Percentiles rank a stretch among this genome's conserved stretches.
These are phyloP conservation scores for Chaitophorus viminalis DNA, from an alignment of 2,888 invertebrate species.

Conservation along the genomic window DNA sequence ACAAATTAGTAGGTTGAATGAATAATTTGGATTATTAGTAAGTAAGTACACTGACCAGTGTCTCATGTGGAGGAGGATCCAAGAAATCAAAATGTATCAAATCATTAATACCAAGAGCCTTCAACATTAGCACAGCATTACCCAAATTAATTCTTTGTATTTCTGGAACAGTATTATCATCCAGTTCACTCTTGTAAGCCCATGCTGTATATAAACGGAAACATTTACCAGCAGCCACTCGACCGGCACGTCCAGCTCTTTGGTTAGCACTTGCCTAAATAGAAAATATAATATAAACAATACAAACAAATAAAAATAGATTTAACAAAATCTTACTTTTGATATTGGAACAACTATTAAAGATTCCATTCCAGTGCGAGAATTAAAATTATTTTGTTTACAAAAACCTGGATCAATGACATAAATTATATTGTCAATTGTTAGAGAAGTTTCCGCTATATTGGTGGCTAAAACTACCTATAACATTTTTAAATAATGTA, in stretches of 20 bases:
- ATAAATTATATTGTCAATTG: slow-evolving; percentile 98
- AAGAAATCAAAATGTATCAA: slow-evolving; percentile 97
- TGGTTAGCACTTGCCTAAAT: slow-evolving; percentile 91
- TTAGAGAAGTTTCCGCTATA: slow-evolving; percentile 98
- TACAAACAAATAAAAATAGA: neutral
- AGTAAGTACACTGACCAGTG: slow-evolving; percentile 71
- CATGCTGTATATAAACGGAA: slow-evolving; percentile 97
- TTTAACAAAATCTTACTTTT: slow-evolving; percentile 70
- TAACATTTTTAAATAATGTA: slow-evolving; percentile 32
- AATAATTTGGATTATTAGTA: neutral
- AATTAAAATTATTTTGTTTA: slow-evolving; percentile 98
- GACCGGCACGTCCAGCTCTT: slow-evolving; percentile 93
- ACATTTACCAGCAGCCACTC: slow-evolving; percentile 97
- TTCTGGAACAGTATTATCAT: slow-evolving; percentile 98
- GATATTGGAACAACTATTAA: slow-evolving; percentile 98
- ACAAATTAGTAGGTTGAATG: neutral
- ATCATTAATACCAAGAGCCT: slow-evolving; percentile 97
- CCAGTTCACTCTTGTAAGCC: slow-evolving; percentile 98
- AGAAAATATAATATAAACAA: neutral
- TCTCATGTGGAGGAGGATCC: slow-evolving; percentile 96
- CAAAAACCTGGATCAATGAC: slow-evolving; percentile 99
- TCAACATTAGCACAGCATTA: slow-evolving; percentile 95
- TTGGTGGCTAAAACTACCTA: slow-evolving; percentile 95
- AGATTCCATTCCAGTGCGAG: slow-evolving; percentile 98
- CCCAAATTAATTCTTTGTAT: slow-evolving; percentile 95